These are phyloP conservation scores for Muntiacus muntjak DNA, from an alignment of 2,113 vertebrate genomes.

Conservation along the genomic window DNA sequence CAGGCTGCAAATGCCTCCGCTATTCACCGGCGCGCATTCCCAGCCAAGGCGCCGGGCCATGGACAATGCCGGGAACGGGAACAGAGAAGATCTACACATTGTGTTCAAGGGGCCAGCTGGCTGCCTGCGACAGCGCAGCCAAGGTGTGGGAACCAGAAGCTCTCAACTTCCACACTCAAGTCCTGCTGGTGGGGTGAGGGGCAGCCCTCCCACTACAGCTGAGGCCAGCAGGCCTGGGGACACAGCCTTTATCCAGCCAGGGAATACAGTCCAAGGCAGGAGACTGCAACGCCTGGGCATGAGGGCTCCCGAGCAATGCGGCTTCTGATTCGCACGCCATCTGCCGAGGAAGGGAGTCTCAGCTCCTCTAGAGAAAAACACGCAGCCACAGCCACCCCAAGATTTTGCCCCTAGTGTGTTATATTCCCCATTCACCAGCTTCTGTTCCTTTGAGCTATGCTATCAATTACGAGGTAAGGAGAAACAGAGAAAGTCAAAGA, in stretches of 20 bases:
- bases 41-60: slow-evolving; percentile 76
- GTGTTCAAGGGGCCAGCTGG: slow-evolving; percentile 85
- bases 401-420: not conserved
- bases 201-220: not conserved
- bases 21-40: slow-evolving; percentile 81
- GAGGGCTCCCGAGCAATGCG: not conserved
- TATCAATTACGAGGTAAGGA: not conserved
- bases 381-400: not conserved
- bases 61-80: slow-evolving; percentile 80
- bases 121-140: slow-evolving; percentile 68
- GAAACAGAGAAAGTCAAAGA: not conserved
- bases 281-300: not conserved
- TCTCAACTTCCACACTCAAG: slow-evolving; percentile 57
- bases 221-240: not conserved
- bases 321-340: slow-evolving; percentile 39
- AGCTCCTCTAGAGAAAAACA: not conserved
- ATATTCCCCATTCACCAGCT: not conserved
- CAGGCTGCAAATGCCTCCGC: slow-evolving; percentile 78
- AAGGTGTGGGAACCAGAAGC: slow-evolving; percentile 82
- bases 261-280: not conserved
- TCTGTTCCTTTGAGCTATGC: slow-evolving; percentile 33
- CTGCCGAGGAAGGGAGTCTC: slow-evolving; percentile 6
- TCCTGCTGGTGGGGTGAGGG: slow-evolving; percentile 8
- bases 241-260: not conserved
- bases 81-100: slow-evolving; percentile 79